These are phyloP conservation scores for Aplidium turbinatum DNA, from an alignment of 23 tunicate species.

Conservation along the genomic window DNA sequence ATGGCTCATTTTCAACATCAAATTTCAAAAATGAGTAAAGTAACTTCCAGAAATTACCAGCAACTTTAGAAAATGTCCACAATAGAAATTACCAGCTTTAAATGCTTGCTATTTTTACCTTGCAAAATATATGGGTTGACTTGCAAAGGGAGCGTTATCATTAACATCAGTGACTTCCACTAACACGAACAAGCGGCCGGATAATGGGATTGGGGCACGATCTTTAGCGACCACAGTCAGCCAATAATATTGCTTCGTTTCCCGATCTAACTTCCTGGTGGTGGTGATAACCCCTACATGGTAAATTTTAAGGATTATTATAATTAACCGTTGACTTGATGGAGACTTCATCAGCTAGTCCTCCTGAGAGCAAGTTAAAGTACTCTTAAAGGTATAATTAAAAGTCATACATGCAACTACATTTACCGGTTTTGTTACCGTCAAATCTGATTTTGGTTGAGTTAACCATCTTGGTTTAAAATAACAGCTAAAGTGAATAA, in stretches of 20 bases:
- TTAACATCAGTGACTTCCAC: slow-evolving; percentile 61
- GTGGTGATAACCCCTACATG: slow-evolving; percentile 41
- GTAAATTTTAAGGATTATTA: no score
- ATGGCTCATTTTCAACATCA: not conserved
- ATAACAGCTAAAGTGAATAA: no score
- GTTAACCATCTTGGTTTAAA: no score
- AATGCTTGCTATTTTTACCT: slow-evolving; percentile 31
- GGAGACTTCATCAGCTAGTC: no score
- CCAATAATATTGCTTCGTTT: slow-evolving; percentile 56
- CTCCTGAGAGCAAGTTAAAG: no score
- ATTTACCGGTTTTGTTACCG: no score
- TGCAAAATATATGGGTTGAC: slow-evolving; percentile 29
- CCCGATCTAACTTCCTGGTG: slow-evolving; percentile 45
- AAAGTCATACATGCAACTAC: no score
- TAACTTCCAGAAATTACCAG: not conserved
- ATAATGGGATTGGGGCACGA: slow-evolving; percentile 41
- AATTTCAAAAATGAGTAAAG: not conserved
- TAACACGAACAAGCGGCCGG: slow-evolving; percentile 46
- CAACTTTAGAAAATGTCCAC: not conserved
- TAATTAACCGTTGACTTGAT: no score
- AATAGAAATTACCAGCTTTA: not conserved
- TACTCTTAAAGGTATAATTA: no score
- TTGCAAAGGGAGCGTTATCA: slow-evolving; percentile 54
- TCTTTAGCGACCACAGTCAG: slow-evolving; percentile 49
- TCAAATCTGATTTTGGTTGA: no score